These are phyloP conservation scores for Thrips palmi DNA, from an alignment of 1,140 invertebrate genomes.

Conservation along the genomic window DNA sequence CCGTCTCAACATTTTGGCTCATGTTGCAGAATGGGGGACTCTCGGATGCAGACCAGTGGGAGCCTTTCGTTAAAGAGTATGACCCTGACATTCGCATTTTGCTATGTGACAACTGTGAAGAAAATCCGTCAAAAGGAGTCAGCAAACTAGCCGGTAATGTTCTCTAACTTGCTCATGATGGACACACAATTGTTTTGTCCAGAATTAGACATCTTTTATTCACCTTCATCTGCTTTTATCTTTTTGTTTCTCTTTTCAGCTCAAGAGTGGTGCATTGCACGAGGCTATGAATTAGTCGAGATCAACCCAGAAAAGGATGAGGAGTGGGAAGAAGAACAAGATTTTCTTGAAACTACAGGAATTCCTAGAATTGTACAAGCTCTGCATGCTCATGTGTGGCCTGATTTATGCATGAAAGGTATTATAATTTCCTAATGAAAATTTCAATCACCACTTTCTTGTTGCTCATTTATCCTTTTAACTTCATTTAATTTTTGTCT, in stretches of 20 bases:
- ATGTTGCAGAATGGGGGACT: conserved; percentile 27
- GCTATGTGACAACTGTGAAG: conserved; percentile 26
- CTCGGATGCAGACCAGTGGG: conserved; percentile 25
- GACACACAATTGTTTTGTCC: too few relatives aligned
- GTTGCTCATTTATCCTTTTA: not conserved
- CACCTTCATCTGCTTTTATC: too few relatives aligned
- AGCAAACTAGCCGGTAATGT: conserved; percentile 15
- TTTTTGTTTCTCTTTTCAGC: conserved; percentile 18
- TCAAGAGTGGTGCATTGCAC: conserved; percentile 40
- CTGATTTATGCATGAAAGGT: conserved; percentile 52
- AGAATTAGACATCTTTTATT: too few relatives aligned
- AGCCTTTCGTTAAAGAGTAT: conserved; percentile 29
- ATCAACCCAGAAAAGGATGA: conserved; percentile 31
- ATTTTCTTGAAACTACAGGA: conserved; percentile 43
- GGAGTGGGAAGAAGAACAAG: conserved; percentile 29
- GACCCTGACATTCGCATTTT: conserved; percentile 31
- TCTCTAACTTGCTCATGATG: too few relatives aligned
- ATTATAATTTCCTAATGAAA: conserved; percentile 5
- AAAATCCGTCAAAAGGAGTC: conserved; percentile 14
- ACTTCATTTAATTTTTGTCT: not conserved
- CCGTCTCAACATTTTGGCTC: conserved; percentile 7
- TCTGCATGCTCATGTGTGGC: conserved; percentile 57
- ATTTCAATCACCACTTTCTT: not conserved
- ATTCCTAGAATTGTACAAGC: conserved; percentile 54
- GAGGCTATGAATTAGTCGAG: conserved; percentile 56